A percentile compares a stretch with the other conserved stretches of the same genome.
These are phyloP conservation scores for Charadrius vociferus DNA, from an alignment of 2,113 vertebrate genomes.

Conservation along the genomic window DNA sequence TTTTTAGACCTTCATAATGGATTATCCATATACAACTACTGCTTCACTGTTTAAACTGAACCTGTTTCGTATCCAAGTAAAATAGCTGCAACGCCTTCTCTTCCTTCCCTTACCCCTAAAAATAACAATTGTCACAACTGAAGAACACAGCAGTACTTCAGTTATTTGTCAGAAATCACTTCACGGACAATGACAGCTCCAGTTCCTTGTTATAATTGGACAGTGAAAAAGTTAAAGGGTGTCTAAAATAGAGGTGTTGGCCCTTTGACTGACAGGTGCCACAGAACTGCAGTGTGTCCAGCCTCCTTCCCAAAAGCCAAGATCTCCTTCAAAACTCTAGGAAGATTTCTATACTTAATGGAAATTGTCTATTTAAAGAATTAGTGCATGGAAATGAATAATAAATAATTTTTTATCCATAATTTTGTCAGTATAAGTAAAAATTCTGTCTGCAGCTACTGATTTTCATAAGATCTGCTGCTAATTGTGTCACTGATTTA, in stretches of 20 bases:
- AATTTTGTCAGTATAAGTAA: background rate
- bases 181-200: background rate
- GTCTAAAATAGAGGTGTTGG: constrained; percentile 33
- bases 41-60: background rate
- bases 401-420: background rate
- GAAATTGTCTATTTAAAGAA: constrained; percentile 3
- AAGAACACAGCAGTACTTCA: background rate
- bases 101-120: constrained; percentile 16
- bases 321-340: background rate
- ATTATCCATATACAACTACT: background rate
- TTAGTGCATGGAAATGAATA: background rate
- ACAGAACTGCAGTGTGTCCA: background rate
- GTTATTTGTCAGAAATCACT: constrained; percentile 35
- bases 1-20: background rate
- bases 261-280: constrained; percentile 21
- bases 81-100: background rate
- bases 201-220: constrained; percentile 7
- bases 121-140: constrained; percentile 37
- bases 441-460: background rate
- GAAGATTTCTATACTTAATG: background rate
- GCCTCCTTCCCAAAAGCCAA: background rate
- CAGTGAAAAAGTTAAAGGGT: background rate
- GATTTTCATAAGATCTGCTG: background rate
- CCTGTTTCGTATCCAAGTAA: background rate
- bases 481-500: background rate